Percentiles rank a stretch among this genome's conserved stretches.
These are phyloP conservation scores for Alethe diademata DNA, from an alignment of 2,113 vertebrate species.

Conservation along the genomic window DNA sequence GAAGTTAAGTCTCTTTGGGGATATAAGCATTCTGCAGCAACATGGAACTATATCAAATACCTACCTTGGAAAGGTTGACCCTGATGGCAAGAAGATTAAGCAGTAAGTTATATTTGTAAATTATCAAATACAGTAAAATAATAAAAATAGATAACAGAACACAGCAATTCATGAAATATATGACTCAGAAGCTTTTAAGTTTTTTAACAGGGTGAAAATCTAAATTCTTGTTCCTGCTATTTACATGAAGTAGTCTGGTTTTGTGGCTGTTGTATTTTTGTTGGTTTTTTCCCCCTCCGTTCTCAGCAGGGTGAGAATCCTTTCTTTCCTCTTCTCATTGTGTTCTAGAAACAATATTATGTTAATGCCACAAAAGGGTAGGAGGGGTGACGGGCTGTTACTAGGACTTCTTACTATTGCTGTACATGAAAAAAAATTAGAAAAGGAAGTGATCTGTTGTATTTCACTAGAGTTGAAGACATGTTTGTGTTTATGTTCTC, in stretches of 20 bases:
- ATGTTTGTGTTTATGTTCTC: neutral
- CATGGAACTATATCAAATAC: constrained; percentile 88
- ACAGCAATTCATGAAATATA: neutral
- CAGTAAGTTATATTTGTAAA: constrained; percentile 81
- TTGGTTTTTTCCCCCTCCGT: accelerated
- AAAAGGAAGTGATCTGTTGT: neutral
- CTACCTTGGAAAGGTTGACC: constrained; percentile 90
- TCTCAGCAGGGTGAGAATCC: neutral
- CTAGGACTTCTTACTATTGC: neutral
- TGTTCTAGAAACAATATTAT: constrained; percentile 21
- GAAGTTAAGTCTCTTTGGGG: constrained; percentile 93
- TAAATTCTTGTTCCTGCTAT: neutral
- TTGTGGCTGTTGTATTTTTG: neutral
- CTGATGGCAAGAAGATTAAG: constrained; percentile 94
- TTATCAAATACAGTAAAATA: neutral
- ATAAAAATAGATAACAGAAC: neutral
- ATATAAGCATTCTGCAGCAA: constrained; percentile 91
- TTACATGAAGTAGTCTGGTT: neutral
- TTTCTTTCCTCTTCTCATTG: constrained; percentile 5
- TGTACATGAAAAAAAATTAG: neutral
- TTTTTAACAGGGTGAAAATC: neutral
- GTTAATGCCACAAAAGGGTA: neutral
- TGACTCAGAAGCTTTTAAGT: neutral
- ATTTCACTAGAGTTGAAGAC: neutral
- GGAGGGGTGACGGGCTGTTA: neutral